These are phyloP conservation scores for Leucosticte australis DNA, from an alignment of 2,113 vertebrate genomes.

Conservation along the genomic window DNA sequence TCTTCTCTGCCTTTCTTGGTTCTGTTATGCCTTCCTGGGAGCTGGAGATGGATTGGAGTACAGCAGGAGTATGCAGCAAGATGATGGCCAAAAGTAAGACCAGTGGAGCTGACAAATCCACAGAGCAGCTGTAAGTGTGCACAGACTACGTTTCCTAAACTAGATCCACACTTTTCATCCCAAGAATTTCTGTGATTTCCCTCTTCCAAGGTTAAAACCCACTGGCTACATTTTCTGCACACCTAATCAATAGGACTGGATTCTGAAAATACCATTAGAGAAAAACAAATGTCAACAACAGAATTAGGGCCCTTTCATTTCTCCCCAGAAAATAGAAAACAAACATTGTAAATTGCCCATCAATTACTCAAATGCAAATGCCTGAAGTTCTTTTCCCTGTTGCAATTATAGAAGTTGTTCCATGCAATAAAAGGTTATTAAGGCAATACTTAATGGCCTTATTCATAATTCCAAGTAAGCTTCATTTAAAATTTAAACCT, in stretches of 20 bases:
- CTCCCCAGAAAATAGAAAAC: conserved; percentile 27
- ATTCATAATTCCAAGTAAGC: conserved; percentile 12
- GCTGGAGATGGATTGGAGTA: not conserved
- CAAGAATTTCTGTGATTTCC: not conserved
- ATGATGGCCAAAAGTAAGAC: not conserved
- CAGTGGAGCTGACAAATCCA: not conserved
- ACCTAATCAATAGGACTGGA: not conserved
- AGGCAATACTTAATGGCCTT: conserved; percentile 18
- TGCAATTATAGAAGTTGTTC: conserved; percentile 38
- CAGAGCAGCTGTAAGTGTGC: not conserved
- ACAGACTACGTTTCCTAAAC: not conserved
- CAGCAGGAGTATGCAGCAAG: not conserved
- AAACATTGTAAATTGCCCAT: conserved; percentile 39
- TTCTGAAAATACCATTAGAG: conserved; percentile 10
- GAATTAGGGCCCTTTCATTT: conserved; percentile 12
- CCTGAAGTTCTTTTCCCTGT: conserved; percentile 6
- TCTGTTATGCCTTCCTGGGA: not conserved
- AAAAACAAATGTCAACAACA: conserved; percentile 18
- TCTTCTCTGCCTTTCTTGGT: not conserved
- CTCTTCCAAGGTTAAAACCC: not conserved
- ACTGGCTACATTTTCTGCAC: not conserved
- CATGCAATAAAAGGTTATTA: conserved; percentile 1
- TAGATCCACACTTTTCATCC: not conserved
- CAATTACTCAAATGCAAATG: conserved; percentile 44
- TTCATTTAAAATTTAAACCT: conserved; percentile 42